Evolutionary conservation across 2,797 vertebrate genomes (phyloP), one percentile per base, ranked within the genome.

Genomic region (Enteromius trimaculatus): DNA sequence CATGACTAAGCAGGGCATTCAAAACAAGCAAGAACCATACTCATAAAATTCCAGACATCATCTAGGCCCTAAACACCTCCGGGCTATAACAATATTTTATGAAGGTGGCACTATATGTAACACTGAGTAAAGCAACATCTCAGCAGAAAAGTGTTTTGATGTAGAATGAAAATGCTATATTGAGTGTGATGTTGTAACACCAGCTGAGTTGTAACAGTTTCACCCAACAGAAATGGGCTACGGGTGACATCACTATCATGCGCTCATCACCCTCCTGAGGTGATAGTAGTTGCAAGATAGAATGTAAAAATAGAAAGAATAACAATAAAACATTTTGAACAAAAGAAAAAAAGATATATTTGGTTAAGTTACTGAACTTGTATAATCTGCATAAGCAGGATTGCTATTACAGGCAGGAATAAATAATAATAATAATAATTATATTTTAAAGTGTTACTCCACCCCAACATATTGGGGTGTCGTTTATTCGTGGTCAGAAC

Each of bases 101-200:
- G 23, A 64, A 64, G 55, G 23, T 29, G n/a, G 29, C 34, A 62
- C 42, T 51, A 44, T n/a, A 26, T 60, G 2, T 60, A 21, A n/a
- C 47, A 74, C 4, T 44, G 37, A 77, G 55, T 29, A 17, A 29
- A 58, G 17, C 4, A 76, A 26, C 23, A 34, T 65, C 60, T 75
- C 42, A 75, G 60, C n/a, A 26, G 78, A 53, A 42, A 55, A 17
- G 49, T 55, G 62, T 34, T 53, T 69, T 69, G 21, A 7, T 7
- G 42, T 5, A n/a, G 17, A 62, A 65, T 8, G 23, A 6, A 23
- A 62, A 62, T 39, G 6, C n/a, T 8, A n/a, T n/a, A 23, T 17
- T 75, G 21, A 58, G 70, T 31, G 47, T 72, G 70, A 72, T 39
- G 51, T n/a, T 58, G 53, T 72, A 31, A 72, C 44, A 72, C 17